Percentiles rank a stretch among this genome's conserved stretches.
Conservation (phyloP, 2,113 vertebrate genomes). For the Neotragus moschatus region DNA sequence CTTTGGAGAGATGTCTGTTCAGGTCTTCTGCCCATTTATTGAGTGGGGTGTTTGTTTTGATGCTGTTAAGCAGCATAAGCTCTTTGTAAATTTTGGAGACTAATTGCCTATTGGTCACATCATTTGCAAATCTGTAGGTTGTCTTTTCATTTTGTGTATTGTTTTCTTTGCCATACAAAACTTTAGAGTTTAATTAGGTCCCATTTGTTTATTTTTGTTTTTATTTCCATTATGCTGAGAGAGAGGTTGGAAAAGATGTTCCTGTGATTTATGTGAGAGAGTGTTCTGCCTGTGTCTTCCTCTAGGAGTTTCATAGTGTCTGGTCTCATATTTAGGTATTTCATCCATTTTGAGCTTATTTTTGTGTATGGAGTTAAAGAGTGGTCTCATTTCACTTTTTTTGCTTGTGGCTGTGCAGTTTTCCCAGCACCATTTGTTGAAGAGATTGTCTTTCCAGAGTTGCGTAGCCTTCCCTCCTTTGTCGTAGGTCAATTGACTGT, state of each 20-base stretch:
- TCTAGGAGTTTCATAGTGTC: not conserved
- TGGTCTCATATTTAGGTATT: not conserved
- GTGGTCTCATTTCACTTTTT: not conserved
- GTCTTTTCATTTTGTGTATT: not conserved
- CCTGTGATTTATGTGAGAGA: not conserved
- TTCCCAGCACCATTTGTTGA: not conserved
- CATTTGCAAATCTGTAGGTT: not conserved
- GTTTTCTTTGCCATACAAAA: not conserved
- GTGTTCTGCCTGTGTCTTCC: not conserved
- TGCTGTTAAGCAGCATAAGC: not conserved
- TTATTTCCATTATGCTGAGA: not conserved
- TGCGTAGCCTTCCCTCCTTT: not conserved
- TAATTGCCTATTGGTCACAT: not conserved
- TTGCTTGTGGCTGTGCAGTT: not conserved
- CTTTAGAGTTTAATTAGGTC: not conserved
- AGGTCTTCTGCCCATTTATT: not conserved
- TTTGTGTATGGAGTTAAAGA: not conserved
- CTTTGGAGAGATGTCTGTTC: not conserved
- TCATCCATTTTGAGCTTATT: not conserved
- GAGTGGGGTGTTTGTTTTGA: not conserved
- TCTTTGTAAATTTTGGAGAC: not conserved
- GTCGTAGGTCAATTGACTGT: not conserved
- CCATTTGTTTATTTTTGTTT: not conserved
- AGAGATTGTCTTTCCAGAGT: not conserved
- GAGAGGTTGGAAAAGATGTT: not conserved